phyloP scores from a whole-genome alignment of 2,797 vertebrate species.

The Tolypeutes matacus region DNA sequence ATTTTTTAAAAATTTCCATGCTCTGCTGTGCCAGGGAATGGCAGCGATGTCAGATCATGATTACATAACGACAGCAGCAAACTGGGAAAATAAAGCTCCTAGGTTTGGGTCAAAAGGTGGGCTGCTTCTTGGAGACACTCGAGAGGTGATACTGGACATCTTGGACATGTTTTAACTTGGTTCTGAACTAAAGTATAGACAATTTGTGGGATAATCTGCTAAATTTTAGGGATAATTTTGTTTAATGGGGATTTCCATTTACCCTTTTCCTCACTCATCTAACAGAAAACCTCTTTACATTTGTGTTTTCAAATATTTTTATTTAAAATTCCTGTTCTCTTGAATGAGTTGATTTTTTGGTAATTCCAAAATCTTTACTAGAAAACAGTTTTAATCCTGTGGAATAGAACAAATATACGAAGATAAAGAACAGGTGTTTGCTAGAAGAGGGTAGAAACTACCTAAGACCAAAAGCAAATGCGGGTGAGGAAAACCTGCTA shows the following conservation, averaged over 20 bases:
- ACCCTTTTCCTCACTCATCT: constrained; percentile 33
- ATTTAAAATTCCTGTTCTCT: constrained; percentile 31
- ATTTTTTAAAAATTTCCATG: constrained; percentile 57
- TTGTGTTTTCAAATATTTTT: background rate
- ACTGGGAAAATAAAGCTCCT: constrained; percentile 5
- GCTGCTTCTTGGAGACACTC: constrained; percentile 17
- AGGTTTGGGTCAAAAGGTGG: constrained; percentile 37
- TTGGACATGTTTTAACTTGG: constrained; percentile 23
- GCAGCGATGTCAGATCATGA: constrained; percentile 50
- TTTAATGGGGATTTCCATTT: constrained; percentile 25
- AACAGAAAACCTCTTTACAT: background rate
- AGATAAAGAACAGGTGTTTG: background rate
- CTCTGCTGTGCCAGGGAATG: constrained; percentile 62
- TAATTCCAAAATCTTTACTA: background rate
- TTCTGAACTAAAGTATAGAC: constrained; percentile 38
- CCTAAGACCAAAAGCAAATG: background rate
- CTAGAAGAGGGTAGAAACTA: background rate
- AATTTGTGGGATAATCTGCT: background rate
- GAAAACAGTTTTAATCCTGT: background rate
- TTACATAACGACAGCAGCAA: constrained; percentile 63
- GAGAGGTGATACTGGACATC: background rate
- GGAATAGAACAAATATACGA: background rate
- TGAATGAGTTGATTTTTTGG: constrained; percentile 40
- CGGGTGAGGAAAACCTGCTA: background rate
- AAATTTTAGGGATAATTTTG: constrained; percentile 33